Conservation (phyloP, 1,140 invertebrate species). For the Leptopilina boulardi region DNA sequence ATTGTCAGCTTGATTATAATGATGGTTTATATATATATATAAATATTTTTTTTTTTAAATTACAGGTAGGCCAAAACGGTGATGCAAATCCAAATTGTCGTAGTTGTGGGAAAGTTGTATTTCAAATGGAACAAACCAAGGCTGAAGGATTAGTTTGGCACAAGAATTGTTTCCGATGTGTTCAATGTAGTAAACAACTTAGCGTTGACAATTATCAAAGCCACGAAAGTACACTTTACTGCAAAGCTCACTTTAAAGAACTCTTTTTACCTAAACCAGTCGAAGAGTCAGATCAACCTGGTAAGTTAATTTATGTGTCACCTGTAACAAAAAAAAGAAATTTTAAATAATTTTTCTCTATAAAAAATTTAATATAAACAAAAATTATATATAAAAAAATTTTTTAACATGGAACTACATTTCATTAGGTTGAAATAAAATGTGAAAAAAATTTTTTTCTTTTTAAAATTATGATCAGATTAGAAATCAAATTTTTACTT, state of each 20-base stretch:
- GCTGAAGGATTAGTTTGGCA: conserved; percentile 92
- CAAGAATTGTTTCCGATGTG: conserved; percentile 93
- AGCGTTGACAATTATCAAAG: conserved; percentile 93
- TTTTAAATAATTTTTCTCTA: not conserved
- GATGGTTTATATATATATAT: no score
- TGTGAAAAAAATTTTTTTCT: no score
- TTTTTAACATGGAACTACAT: no score
- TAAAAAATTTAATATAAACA: not conserved
- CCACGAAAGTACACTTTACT: conserved; percentile 91
- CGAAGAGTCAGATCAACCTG: conserved; percentile 82
- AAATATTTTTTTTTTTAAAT: not conserved
- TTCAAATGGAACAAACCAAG: conserved; percentile 95
- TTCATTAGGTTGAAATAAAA: no score
- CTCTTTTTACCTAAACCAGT: conserved; percentile 94
- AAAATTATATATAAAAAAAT: no score
- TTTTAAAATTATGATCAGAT: no score
- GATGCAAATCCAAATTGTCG: conserved; percentile 81
- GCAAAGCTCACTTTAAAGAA: conserved; percentile 94
- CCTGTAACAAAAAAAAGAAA: no score
- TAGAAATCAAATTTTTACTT: no score
- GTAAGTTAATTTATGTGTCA: conserved; percentile 74
- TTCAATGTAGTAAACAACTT: conserved; percentile 91
- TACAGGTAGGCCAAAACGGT: conserved; percentile 72
- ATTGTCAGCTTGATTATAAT: not conserved
- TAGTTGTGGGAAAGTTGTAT: conserved; percentile 90